Evolutionary conservation across 2,888 invertebrate genomes (phyloP), one percentile per base, ranked within the genome.

Genomic region (Synanthedon andrenaeformis): DNA sequence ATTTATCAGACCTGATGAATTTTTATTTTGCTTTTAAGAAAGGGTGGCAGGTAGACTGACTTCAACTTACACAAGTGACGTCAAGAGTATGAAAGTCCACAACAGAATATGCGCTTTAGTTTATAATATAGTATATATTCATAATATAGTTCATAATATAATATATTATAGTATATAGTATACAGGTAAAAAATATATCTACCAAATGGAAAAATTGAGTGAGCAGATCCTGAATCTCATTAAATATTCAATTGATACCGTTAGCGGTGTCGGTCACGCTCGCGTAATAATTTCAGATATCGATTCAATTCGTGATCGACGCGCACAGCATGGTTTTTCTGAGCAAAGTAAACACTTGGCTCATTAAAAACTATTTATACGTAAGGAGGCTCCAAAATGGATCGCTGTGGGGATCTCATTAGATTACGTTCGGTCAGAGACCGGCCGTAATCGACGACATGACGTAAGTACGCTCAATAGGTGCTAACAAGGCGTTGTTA

Each of bases 401-500:
- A 77, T 72, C 67, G 67, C 67, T 66, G 62, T 70, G 71, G 70
- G 74, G 74, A 76, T 66, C 71, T 76, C 75, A 74, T 77, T 77
- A 79, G 74, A 74, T 70, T 67, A 67, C 64, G 70, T 67, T 70
- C 68, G 69, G 67, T 67, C 65, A 65, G 62, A 65, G 65, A 62
- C 61, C 66, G 53, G 52, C 58, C 58, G 65, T 64, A 66, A 70
- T 73, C 62, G 69, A 64, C 69, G 66, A 66, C 70, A 70, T 79
- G 78, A 80, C 77, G 79, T 72, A 75, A 79, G 70, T 62, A 63
- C 52, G 64, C 65, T 74, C 68, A 74, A 76, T 77, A 78, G 74
- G 74, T 76, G 80, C 70, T 79, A 81, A 82, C 78, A 73, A 82
- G 79, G 67, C 56, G 73, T 70, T 66, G 73, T 74, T 74, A 74